Conservation (phyloP, 1,140 invertebrate genomes). For the Nylanderia fulva region DNA sequence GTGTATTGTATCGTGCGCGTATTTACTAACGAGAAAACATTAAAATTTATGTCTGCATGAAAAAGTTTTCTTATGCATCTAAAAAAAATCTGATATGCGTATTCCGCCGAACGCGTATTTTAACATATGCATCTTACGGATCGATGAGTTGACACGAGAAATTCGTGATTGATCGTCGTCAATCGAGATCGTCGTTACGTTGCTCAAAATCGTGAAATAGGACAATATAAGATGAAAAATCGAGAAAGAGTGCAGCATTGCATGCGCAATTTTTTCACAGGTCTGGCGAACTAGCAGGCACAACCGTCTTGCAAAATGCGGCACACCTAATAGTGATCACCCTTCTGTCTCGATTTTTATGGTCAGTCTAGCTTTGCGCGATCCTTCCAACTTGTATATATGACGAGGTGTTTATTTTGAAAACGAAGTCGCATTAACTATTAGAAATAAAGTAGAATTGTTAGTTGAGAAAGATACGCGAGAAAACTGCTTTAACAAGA, state of each 20-base stretch:
- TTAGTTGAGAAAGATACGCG: neutral
- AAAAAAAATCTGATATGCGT: neutral
- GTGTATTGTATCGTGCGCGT: neutral
- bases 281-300: constrained; percentile 33
- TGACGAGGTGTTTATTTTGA: constrained; percentile 39
- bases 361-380: constrained; percentile 20
- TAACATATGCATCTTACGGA: neutral
- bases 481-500: neutral
- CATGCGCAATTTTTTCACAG: constrained; percentile 50
- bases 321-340: constrained; percentile 20
- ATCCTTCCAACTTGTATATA: neutral
- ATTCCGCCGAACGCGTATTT: neutral
- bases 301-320: constrained; percentile 42
- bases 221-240: neutral
- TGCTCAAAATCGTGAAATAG: neutral
- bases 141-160: neutral
- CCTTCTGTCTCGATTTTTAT: constrained; percentile 39
- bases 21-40: neutral
- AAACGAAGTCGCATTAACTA: neutral
- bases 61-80: neutral
- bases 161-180: no score
- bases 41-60: neutral
- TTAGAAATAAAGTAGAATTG: neutral
- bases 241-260: neutral
- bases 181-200: no score